Percentiles rank a stretch among this genome's conserved stretches.
Conservation (phyloP, 2,888 invertebrate species). For the Stramonita haemastoma region DNA sequence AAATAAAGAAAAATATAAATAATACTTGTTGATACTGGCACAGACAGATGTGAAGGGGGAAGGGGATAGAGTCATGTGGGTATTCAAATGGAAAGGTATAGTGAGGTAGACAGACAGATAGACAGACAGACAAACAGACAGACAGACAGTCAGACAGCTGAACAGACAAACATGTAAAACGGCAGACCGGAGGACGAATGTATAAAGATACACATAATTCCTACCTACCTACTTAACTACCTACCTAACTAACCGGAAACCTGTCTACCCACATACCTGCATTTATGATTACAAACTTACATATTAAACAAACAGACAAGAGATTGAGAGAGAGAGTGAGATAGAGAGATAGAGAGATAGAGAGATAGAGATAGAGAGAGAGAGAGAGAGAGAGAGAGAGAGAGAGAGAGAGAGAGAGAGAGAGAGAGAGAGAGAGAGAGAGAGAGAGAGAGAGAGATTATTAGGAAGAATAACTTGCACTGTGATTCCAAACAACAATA, state of each 20-base stretch:
- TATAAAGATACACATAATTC: too few species aligned
- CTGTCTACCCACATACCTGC: background rate
- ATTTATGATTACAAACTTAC: background rate
- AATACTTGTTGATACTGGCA: too few species aligned
- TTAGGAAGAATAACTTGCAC: background rate
- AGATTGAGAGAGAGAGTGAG: background rate
- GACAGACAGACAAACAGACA: background rate
- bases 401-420: background rate
- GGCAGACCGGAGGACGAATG: too few species aligned
- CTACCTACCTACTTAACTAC: too few species aligned
- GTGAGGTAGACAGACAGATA: background rate
- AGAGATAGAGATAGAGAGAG: background rate
- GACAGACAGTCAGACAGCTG: background rate
- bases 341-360: background rate
- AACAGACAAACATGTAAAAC: background rate
- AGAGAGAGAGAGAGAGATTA: background rate
- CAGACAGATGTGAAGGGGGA: too few species aligned
- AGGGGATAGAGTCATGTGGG: too few species aligned
- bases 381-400: background rate
- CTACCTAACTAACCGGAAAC: background rate
- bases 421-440: background rate
- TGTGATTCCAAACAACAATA: background rate
- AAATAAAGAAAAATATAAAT: too few species aligned
- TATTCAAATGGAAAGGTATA: background rate
- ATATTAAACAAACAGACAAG: background rate